These are phyloP conservation scores for Sussaba pulchella DNA, from an alignment of 2,888 invertebrate species.

Conservation along the genomic window DNA sequence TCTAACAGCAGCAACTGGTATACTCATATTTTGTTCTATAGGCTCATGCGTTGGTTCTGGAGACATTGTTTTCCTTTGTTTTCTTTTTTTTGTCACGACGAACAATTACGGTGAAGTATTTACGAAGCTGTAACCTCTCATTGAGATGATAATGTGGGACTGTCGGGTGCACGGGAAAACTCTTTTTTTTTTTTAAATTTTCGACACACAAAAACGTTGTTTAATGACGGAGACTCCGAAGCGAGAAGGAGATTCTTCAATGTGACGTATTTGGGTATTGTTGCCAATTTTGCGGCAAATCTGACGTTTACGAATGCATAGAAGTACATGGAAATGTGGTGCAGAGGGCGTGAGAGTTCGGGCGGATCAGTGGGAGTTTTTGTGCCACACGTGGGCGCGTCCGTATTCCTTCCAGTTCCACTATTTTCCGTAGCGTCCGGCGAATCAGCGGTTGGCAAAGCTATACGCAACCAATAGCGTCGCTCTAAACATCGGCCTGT, in stretches of 20 bases:
- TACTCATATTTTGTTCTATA: constrained; percentile 75
- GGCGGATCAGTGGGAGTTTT: too few species aligned
- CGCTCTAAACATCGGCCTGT: too few species aligned
- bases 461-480: too few species aligned
- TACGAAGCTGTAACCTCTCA: constrained; percentile 31
- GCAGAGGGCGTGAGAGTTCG: too few species aligned
- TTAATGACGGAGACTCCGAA: not conserved
- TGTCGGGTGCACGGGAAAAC: not conserved
- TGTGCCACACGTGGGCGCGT: too few species aligned
- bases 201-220: too few species aligned
- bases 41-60: constrained; percentile 81
- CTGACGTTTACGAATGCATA: constrained; percentile 28
- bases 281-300: not conserved
- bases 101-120: not conserved
- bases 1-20: constrained; percentile 70
- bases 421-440: too few species aligned
- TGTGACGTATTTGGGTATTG: not conserved
- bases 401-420: too few species aligned
- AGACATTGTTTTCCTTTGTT: constrained; percentile 73
- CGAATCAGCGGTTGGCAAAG: too few species aligned
- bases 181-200: not conserved
- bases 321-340: not conserved
- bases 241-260: not conserved
- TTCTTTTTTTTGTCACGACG: too few species aligned
- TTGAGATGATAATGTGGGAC: not conserved